Evolutionary conservation across 2,113 vertebrate species (phyloP), one percentile per base, ranked within the genome.

Genomic region (Microtus oregoni): DNA sequence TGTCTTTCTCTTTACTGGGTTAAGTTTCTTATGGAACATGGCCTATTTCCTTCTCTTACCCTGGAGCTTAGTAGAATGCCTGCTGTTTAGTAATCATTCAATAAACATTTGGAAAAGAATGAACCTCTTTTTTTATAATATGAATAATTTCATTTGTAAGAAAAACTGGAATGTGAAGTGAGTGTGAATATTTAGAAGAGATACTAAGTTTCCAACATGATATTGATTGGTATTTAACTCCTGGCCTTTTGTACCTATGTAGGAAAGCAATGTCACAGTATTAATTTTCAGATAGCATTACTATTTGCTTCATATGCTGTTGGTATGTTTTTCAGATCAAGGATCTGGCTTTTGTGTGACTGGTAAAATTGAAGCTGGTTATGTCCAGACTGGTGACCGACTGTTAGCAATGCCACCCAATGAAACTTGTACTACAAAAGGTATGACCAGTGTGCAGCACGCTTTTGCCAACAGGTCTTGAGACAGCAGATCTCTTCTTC

Each of bases 291-390:
- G 68, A 17, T 87, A 58, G n/a, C 22, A 44, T 28, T 88, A 24
- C 35, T 95, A 0, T 58, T 20, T 94, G 41, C 72, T 82, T 90
- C n/a, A 75, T 6, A 86, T 94, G 91, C 79, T 89, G 11, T 97
- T 95, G 50, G 22, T 92, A 6, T 97, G 19, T 97, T 98, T 97
- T 98, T 12, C 98, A 99, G 99, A 99, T 98, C 99, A 99, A 98
- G 99, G 99, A 72, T 99, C 99, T 91, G 99, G 99, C 95, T 99
- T 99, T 98, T 99, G 99, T 97, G 99, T 99, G 75, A 99, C 99
- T 79, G 99, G 99, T 90, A 99, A 99, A 98, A 99, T 99, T 73
- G 99, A 99, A 98, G 99, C 99, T 86, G 99, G 99, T 79, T 99
- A 99, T 87, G 98, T 99, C 97, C 99, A 99, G 94, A 98, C 98